These are phyloP conservation scores for Lasioglossum calceatum DNA, from an alignment of 2,888 invertebrate genomes.

Conservation along the genomic window DNA sequence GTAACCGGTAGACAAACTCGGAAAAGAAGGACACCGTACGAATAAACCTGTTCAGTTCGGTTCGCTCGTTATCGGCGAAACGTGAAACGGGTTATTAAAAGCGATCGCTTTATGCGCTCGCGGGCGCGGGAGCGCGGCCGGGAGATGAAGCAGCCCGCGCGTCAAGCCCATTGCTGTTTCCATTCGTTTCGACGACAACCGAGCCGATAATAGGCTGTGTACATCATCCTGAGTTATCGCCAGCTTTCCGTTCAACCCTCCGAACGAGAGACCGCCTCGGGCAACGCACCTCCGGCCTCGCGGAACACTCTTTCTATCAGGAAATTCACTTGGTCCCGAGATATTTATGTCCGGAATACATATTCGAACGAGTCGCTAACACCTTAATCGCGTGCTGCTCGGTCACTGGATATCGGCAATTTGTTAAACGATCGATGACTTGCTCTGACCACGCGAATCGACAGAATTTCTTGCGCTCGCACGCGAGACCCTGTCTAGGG, in stretches of 20 bases:
- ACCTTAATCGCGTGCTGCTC: neutral
- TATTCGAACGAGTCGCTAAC: neutral
- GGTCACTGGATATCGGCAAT: neutral
- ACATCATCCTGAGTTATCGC: neutral
- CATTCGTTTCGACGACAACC: conserved; percentile 13
- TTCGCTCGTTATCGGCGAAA: conserved; percentile 57
- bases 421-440: neutral
- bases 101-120: conserved; percentile 43
- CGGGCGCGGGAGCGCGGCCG: neutral
- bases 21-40: conserved; percentile 59
- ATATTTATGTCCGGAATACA: neutral
- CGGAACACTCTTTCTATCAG: neutral
- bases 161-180: conserved; percentile 1
- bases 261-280: neutral
- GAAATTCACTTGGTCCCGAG: neutral
- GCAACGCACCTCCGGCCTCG: neutral
- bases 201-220: neutral
- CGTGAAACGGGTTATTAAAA: conserved; percentile 58
- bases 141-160: conserved; percentile 24
- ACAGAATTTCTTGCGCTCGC: neutral
- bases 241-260: neutral
- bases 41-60: conserved; percentile 55
- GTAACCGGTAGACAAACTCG: conserved; percentile 66
- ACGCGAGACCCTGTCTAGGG: neutral
- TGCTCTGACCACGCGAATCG: neutral